A percentile compares a stretch with the other conserved stretches of the same genome.
Evolutionary conservation across 2,797 vertebrate species (phyloP).

Genomic region (Sebastes steindachneri): DNA sequence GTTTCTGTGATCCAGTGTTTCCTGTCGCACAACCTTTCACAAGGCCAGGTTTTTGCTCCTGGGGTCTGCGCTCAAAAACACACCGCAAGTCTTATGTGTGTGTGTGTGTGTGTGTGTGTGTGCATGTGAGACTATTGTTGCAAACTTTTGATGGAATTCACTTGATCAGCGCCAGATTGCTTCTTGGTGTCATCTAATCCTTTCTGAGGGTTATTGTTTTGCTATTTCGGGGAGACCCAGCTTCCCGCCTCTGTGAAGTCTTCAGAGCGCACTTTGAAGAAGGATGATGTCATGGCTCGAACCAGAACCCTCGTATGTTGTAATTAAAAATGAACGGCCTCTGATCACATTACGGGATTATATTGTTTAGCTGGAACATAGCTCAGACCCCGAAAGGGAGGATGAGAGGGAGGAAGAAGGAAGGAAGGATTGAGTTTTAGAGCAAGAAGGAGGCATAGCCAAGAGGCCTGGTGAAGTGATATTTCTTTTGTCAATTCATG

Average conservation of each 20-base stretch:
- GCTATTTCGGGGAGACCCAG: slow-evolving; percentile 52
- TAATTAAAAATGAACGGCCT: slow-evolving; percentile 69
- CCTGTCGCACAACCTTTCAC: slow-evolving; percentile 59
- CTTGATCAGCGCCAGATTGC: slow-evolving; percentile 66
- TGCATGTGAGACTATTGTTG: neutral
- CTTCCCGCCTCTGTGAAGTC: slow-evolving; percentile 12
- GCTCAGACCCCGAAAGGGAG: slow-evolving; percentile 20
- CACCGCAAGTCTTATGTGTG: neutral
- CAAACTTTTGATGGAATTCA: slow-evolving; percentile 56
- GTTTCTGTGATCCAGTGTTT: slow-evolving; percentile 66
- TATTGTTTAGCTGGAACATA: slow-evolving; percentile 32
- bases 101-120: neutral
- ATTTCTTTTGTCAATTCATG: neutral
- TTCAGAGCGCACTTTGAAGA: slow-evolving; percentile 52
- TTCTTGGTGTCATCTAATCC: slow-evolving; percentile 68
- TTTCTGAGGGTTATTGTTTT: slow-evolving; percentile 65
- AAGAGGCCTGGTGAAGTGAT: neutral
- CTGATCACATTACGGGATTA: slow-evolving; percentile 62
- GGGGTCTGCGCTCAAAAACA: slow-evolving; percentile 39
- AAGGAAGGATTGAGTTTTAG: neutral
- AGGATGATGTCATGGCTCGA: slow-evolving; percentile 58
- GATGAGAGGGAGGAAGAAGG: neutral
- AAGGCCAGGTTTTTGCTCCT: slow-evolving; percentile 47
- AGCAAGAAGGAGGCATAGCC: neutral
- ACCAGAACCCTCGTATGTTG: slow-evolving; percentile 39